phyloP scores from a whole-genome alignment of 2,113 vertebrate genomes.

The Neopipo cinnamomea region DNA sequence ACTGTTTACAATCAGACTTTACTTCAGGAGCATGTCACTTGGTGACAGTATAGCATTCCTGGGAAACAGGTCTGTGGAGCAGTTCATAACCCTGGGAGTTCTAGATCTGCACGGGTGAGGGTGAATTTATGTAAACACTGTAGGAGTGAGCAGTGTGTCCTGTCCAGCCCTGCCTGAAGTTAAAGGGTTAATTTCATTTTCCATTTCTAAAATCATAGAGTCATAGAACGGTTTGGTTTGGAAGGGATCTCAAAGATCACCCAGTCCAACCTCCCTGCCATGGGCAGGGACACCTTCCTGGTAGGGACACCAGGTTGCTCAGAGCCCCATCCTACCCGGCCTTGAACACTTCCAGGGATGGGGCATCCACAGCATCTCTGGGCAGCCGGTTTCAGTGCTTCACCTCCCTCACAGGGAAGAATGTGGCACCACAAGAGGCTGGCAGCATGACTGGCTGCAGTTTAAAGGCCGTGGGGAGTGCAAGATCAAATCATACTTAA shows the following conservation, averaged over 20 bases:
- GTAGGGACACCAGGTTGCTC: neutral
- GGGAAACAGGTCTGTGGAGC: neutral
- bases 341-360: neutral
- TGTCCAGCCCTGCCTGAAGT: neutral
- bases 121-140: neutral
- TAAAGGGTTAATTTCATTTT: neutral
- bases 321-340: neutral
- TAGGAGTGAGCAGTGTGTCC: neutral
- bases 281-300: neutral
- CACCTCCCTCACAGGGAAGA: neutral
- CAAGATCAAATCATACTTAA: neutral
- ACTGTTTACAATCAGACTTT: neutral
- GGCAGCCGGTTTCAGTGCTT: neutral
- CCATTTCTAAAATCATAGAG: neutral
- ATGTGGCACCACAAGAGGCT: accelerated
- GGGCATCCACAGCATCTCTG: neutral
- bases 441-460: neutral
- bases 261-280: neutral
- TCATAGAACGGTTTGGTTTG: neutral
- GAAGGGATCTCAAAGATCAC: neutral
- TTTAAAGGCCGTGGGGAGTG: neutral
- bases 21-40: neutral
- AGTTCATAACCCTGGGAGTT: accelerated
- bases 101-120: neutral
- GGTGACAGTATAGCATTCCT: neutral